Conservation (phyloP, 2,888 invertebrate genomes). For the Trichacis sp. region DNA sequence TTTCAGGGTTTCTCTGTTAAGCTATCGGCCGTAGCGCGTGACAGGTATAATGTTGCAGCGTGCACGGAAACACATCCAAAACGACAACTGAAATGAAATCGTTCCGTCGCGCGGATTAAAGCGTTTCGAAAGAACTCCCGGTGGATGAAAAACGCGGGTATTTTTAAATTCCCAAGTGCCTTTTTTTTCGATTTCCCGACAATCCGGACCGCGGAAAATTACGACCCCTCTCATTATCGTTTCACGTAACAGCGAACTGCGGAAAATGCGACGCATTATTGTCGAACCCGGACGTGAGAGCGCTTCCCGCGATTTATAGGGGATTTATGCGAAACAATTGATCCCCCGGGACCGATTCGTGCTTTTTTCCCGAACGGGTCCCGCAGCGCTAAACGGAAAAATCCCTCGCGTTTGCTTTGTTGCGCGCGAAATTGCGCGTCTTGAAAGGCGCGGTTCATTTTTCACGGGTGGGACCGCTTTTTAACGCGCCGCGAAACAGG, state of each 20-base stretch:
- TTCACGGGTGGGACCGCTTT: not conserved
- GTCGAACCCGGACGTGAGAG: no score
- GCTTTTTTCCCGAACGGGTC: not conserved
- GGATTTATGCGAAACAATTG: not conserved
- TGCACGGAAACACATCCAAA: not conserved
- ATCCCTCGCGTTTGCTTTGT: not conserved
- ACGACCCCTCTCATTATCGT: no score
- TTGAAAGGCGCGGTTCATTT: not conserved
- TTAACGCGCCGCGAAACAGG: not conserved
- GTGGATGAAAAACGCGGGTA: no score
- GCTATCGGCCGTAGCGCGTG: not conserved
- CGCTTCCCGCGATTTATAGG: constrained; percentile 24
- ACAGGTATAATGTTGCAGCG: not conserved
- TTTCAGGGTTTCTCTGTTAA: constrained; percentile 7
- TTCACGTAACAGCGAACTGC: no score
- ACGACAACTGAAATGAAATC: not conserved
- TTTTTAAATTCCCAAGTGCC: no score
- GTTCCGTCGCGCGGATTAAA: not conserved
- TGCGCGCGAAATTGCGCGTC: not conserved
- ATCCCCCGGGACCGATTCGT: no score
- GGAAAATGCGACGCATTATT: no score
- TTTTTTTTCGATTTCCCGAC: no score
- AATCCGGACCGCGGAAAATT: no score
- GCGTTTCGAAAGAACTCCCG: not conserved
- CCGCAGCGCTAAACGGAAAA: not conserved